Base-by-base conservation (phyloP, 2,797 vertebrate species). In the Alauda arvensis region DNA sequence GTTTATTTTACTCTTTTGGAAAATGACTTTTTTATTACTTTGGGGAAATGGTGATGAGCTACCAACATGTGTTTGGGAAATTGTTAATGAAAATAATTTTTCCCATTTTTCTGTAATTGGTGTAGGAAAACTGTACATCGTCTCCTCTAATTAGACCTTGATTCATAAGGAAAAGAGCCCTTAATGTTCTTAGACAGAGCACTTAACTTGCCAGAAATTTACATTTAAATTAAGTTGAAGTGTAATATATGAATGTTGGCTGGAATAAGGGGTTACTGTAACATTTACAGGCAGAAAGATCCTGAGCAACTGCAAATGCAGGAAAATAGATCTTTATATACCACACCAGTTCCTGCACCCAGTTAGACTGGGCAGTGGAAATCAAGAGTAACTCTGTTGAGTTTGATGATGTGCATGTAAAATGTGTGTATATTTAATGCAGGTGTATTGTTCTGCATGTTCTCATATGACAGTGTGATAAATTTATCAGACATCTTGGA, bases 201-300 rank as follows among this genome's bases (percentile, higher is more conserved):
- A 88, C 96, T 97, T 95, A 83, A 95, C 93, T 95, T 96, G 95
- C 93, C 96, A 96, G 95, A 97, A 97, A 97, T 97, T 97, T 96
- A 96, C 97, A 97, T 97, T 97, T 97, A 97, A 97, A 97, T 97
- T 96, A 95, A 97, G 96, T 96, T 96, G 96, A 97, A 97, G 93
- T 95, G 95, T 86, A 94, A 63, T 94, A 88, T 94, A 95, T 95
- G 94, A 96, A 96, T 87, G 83, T 94, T 96, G 95, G 84, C 93
- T 95, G 86, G 92, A 96, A 83, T 94, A 76, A 91, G 92, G 90
- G 95, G 96, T 96, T 96, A 96, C 94, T 91, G 90, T 95, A 94
- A 90, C 94, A 89, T 93, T 96, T 94, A 91, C 88, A 92, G 91
- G 88, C 92, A 89, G 62, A 91, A 84, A 66, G 66, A 83, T 83